Evolutionary conservation across 1,140 invertebrate species (phyloP), one percentile per base, ranked within the genome.

Genomic region (Plodia interpunctella): DNA sequence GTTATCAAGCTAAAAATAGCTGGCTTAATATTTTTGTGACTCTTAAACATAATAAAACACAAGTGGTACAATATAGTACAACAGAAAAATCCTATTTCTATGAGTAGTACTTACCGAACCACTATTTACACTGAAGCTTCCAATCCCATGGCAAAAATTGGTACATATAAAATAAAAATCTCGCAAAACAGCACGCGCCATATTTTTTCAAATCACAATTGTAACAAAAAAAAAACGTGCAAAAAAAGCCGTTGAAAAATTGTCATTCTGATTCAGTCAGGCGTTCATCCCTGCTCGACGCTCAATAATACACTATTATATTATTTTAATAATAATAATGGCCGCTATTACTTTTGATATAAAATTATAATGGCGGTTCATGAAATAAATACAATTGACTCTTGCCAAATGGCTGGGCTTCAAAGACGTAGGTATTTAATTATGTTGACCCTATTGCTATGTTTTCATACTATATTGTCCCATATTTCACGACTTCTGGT

Each of bases 301-400:
- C 63, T 61, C 59, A 78, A 86, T 83, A 84, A 79, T 78, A 78
- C 76, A 74, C 77, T 79, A 80, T 82, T 83, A 80, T 81, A 66
- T 73, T 72, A 72, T 80, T 73, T 75, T 80, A 78, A 75, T 87
- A 83, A 81, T 83, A 83, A 75, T 79, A 77, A 75, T 75, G 60
- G 50, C 52, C 54, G 59, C 57, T 68, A 77, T 80, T 84, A 81
- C 83, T 77, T 32, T 67, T 80, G 83, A 80, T 81, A 79, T 82
- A 75, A 72, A 78, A 80, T 85, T 85, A 82, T 78, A 66, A 68
- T 25, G 76, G 66, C 80, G 80, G 81, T 81, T 82, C 68, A 66
- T 65, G 61, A 74, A 76, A 54, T 80, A 80, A n/a, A 81, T 73
- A 88, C 83, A 86, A 88, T 88, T 74, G 78, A 86, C 80, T 86